These are phyloP conservation scores for Semaprochilodus insignis DNA, from an alignment of 2,797 vertebrate genomes.

Conservation along the genomic window DNA sequence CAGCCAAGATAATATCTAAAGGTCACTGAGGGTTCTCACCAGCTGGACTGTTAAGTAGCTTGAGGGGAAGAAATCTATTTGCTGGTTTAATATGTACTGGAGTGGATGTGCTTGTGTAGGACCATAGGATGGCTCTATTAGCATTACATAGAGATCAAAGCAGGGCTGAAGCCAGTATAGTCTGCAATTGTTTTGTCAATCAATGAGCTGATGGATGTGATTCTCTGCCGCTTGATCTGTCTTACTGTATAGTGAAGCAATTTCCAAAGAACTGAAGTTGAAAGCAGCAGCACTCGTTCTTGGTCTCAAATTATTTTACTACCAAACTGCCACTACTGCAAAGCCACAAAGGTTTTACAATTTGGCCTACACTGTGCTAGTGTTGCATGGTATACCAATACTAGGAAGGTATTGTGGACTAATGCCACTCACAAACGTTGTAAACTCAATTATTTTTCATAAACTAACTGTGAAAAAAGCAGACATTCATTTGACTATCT, in stretches of 20 bases:
- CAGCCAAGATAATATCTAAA: background rate
- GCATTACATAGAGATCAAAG: conserved; percentile 61
- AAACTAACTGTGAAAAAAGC: too few species aligned
- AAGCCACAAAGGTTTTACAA: too few species aligned
- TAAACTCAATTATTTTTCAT: too few species aligned
- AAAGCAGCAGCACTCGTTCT: too few species aligned
- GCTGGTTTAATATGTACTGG: conserved; percentile 38
- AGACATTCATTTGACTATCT: too few species aligned
- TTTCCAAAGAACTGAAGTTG: background rate
- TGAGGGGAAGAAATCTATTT: background rate
- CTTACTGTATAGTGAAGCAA: background rate
- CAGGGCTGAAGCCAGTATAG: conserved; percentile 39
- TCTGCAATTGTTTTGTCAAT: conserved; percentile 50
- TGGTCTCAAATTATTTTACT: too few species aligned
- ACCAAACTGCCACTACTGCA: too few species aligned
- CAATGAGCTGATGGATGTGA: conserved; percentile 48
- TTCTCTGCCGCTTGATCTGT: conserved; percentile 29
- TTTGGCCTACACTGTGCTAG: too few species aligned
- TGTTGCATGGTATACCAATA: too few species aligned
- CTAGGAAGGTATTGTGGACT: too few species aligned
- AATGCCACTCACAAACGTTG: too few species aligned
- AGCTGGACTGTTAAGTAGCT: background rate
- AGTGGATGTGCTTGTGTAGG: conserved; percentile 27
- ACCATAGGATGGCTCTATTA: conserved; percentile 49
- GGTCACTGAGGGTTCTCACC: background rate